Evolutionary conservation across 2,797 vertebrate genomes (phyloP).

Genomic region (Myotis vivesi): DNA sequence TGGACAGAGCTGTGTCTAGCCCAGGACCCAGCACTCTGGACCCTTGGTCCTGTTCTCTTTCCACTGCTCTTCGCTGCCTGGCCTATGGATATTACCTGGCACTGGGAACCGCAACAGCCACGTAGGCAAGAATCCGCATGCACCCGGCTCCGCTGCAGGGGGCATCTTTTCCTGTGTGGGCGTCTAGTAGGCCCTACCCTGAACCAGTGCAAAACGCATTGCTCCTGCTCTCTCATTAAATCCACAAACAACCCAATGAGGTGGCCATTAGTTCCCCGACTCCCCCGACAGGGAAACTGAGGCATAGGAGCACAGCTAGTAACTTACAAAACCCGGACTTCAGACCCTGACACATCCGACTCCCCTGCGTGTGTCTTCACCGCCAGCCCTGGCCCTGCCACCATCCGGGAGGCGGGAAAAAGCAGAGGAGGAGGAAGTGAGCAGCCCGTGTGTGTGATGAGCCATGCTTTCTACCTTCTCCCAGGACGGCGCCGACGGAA

Average conservation of each 20-base stretch:
- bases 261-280: not conserved
- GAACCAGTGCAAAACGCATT: not conserved
- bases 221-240: not conserved
- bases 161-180: not conserved
- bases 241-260: not conserved
- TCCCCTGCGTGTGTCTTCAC: not conserved
- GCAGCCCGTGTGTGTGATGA: conserved; percentile 2
- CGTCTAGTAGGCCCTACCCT: not conserved
- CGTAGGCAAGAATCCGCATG: rapidly evolving
- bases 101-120: not conserved
- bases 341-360: not conserved
- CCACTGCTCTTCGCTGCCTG: not conserved
- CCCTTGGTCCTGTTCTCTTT: not conserved
- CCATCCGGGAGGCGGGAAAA: not conserved
- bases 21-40: not conserved
- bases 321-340: not conserved
- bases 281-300: not conserved
- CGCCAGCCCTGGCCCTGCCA: not conserved
- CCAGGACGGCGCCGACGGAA: conserved; percentile 43
- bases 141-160: not conserved
- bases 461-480: conserved; percentile 64
- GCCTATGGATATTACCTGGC: not conserved
- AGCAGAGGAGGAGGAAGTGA: conserved; percentile 49
- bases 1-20: not conserved
- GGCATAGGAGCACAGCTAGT: not conserved